These are phyloP conservation scores for Drosophila suboccidentalis DNA, from an alignment of 2,888 invertebrate species.

Conservation along the genomic window DNA sequence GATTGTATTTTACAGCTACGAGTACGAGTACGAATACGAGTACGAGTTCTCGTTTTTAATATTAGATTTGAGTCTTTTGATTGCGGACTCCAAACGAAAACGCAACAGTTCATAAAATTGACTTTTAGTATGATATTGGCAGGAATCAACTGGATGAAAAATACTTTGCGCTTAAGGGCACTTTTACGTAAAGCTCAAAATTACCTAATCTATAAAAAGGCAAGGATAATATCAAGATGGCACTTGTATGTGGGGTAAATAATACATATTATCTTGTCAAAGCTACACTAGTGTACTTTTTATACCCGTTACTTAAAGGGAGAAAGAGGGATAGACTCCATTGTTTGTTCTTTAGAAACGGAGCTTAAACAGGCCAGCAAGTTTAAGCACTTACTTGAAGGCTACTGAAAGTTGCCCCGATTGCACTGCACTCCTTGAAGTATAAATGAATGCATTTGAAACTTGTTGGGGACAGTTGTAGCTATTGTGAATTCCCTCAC, in stretches of 20 bases:
- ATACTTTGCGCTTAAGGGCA: constrained; percentile 6
- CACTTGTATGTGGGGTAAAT: too few species aligned
- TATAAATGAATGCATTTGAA: constrained; percentile 26
- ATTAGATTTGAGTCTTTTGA: constrained; percentile 67
- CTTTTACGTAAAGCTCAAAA: background rate
- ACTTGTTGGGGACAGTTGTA: constrained; percentile 24
- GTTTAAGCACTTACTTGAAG: background rate
- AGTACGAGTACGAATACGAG: background rate
- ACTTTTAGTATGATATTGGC: constrained; percentile 60
- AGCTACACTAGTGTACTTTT: too few species aligned
- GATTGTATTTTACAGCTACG: constrained; percentile 51
- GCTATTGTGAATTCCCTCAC: background rate
- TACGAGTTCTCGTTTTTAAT: constrained; percentile 27
- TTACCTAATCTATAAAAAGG: too few species aligned
- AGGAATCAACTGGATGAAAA: constrained; percentile 25
- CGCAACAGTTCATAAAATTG: constrained; percentile 68
- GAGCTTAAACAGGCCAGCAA: background rate
- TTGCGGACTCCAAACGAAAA: constrained; percentile 35
- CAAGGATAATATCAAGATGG: too few species aligned
- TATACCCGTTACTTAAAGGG: too few species aligned
- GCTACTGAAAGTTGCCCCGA: background rate
- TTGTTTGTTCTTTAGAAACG: background rate
- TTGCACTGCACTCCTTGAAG: background rate
- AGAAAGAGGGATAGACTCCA: too few species aligned
- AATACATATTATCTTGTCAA: too few species aligned